Percentiles rank a stretch among this genome's conserved stretches.
phyloP scores from a whole-genome alignment of 2,797 vertebrate species.

The Danio jaintianensis region DNA sequence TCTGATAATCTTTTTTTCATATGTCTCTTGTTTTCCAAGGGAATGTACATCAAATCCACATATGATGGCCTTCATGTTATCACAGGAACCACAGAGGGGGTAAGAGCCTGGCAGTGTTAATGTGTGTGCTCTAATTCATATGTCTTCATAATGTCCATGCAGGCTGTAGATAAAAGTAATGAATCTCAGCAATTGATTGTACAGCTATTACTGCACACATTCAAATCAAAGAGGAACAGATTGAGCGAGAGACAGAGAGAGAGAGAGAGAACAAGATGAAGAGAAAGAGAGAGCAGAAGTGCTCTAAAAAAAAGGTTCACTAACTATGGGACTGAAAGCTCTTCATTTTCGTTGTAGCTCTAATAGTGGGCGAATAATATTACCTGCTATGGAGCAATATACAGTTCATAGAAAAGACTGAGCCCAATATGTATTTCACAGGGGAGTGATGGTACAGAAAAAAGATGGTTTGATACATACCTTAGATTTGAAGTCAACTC shows the following conservation, averaged over 20 bases:
- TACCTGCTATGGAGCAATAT: background rate
- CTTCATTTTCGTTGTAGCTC: conserved; percentile 5
- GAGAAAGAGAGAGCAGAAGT: conserved; percentile 2
- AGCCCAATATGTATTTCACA: background rate
- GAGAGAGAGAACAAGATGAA: background rate
- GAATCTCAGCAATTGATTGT: conserved; percentile 13
- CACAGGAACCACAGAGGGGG: conserved; percentile 62
- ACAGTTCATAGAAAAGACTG: conserved; percentile 11
- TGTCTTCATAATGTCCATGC: conserved; percentile 20
- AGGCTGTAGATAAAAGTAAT: conserved; percentile 8
- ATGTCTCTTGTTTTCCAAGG: conserved; percentile 43
- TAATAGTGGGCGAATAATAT: conserved; percentile 11
- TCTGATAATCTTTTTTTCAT: background rate
- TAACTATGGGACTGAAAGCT: conserved; percentile 7
- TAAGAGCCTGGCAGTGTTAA: conserved; percentile 44
- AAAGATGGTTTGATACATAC: too few relatives aligned
- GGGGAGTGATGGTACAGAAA: too few relatives aligned
- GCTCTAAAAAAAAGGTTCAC: conserved; percentile 21
- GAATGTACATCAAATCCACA: conserved; percentile 66
- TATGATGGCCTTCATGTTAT: conserved; percentile 63
- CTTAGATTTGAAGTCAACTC: too few relatives aligned
- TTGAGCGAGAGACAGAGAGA: background rate
- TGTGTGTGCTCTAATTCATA: conserved; percentile 21
- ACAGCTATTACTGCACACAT: background rate
- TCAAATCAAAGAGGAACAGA: conserved; percentile 1